Percentiles rank a stretch among this genome's conserved stretches.
phyloP scores from a whole-genome alignment of 1,140 invertebrate species.

The Lucilia sericata region DNA sequence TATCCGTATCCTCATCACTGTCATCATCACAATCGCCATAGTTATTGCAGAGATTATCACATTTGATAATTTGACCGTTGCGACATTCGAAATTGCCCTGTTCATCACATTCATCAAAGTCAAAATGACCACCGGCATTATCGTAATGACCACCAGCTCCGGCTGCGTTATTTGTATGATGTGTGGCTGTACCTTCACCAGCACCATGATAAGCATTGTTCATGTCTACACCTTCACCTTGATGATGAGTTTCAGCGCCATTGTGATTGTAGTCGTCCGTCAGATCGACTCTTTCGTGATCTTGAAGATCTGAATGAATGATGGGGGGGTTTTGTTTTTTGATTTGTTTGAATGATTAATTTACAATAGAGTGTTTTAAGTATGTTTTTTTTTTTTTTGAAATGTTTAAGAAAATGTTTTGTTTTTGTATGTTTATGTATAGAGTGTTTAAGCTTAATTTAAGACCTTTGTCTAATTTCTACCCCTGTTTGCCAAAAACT shows the following conservation, averaged over 20 bases:
- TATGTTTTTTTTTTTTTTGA: no score
- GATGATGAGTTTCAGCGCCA: neutral
- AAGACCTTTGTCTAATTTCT: neutral
- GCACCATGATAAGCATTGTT: slow-evolving; percentile 1
- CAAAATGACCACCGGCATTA: neutral
- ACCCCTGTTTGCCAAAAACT: neutral
- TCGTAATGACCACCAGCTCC: neutral
- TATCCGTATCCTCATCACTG: slow-evolving; percentile 61
- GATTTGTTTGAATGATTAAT: neutral
- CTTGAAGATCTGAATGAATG: slow-evolving; percentile 12
- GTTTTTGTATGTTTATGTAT: neutral
- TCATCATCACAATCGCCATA: slow-evolving; percentile 67
- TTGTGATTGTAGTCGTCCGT: neutral
- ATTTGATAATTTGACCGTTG: slow-evolving; percentile 68
- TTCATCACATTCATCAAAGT: slow-evolving; percentile 3
- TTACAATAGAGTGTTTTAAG: neutral
- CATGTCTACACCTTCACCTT: slow-evolving; percentile 27
- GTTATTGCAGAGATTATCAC: slow-evolving; percentile 59
- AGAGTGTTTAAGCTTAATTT: neutral
- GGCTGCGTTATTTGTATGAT: neutral
- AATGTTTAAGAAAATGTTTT: neutral
- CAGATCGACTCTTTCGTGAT: slow-evolving; percentile 29
- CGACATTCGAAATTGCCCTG: slow-evolving; percentile 54
- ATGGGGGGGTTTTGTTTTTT: neutral
- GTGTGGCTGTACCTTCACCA: neutral